These are phyloP conservation scores for Leuctra nigra DNA, from an alignment of 2,888 invertebrate genomes.

Conservation along the genomic window DNA sequence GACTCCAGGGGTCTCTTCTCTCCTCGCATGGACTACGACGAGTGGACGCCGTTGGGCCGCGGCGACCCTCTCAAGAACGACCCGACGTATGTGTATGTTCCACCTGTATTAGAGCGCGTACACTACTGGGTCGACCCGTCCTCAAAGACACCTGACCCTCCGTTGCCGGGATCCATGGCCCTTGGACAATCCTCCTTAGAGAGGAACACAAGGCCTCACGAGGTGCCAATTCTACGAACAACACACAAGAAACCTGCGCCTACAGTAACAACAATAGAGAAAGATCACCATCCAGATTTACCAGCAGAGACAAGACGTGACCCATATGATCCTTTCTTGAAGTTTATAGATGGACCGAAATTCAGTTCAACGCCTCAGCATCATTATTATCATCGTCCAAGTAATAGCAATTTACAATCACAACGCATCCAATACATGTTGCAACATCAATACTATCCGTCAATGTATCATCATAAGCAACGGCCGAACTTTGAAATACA, in stretches of 20 bases:
- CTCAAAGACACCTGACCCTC: constrained; percentile 42
- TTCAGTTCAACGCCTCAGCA: constrained; percentile 33
- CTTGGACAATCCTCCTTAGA: constrained; percentile 3
- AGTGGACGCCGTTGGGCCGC: constrained; percentile 77
- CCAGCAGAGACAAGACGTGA: constrained; percentile 37
- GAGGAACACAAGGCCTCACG: constrained; percentile 33
- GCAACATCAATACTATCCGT: constrained; percentile 23
- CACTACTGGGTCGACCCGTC: constrained; percentile 72
- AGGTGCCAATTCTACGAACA: constrained; percentile 61
- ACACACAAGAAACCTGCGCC: constrained; percentile 29
- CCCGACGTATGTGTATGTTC: constrained; percentile 79
- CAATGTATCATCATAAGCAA: constrained; percentile 30
- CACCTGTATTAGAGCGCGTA: constrained; percentile 69
- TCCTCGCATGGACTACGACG: constrained; percentile 74
- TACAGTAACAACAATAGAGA: neutral
- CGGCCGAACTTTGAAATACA: constrained; percentile 2
- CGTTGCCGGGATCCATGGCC: constrained; percentile 3
- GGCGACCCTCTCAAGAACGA: constrained; percentile 78
- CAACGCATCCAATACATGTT: neutral
- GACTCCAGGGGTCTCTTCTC: constrained; percentile 47
- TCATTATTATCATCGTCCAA: constrained; percentile 10
- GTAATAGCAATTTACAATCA: neutral
- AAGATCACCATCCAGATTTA: neutral
- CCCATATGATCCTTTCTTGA: constrained; percentile 41
- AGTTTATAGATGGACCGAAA: constrained; percentile 46